These are phyloP conservation scores for Dryoscopus gambensis DNA, from an alignment of 2,113 vertebrate genomes.

Conservation along the genomic window DNA sequence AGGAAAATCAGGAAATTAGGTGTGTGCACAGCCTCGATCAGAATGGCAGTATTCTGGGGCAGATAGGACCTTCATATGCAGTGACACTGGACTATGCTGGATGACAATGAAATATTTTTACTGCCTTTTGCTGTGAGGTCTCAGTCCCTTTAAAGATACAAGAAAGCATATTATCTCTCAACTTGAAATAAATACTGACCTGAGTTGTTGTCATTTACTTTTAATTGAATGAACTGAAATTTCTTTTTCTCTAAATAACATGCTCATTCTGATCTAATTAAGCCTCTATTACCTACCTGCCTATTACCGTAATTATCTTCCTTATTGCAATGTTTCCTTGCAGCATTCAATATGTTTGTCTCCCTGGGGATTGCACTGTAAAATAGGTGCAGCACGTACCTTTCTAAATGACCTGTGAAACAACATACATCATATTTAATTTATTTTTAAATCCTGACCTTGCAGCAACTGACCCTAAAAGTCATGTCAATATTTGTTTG, in stretches of 20 bases:
- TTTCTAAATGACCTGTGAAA: slow-evolving; percentile 49
- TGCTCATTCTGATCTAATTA: slow-evolving; percentile 26
- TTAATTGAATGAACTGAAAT: slow-evolving; percentile 6
- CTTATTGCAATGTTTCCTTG: background rate
- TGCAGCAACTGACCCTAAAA: slow-evolving; percentile 67
- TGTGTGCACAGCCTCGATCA: background rate
- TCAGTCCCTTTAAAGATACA: background rate
- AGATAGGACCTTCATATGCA: background rate
- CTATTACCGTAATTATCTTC: slow-evolving; percentile 40
- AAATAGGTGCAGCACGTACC: slow-evolving; percentile 47
- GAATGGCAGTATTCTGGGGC: background rate
- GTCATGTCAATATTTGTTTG: slow-evolving; percentile 63
- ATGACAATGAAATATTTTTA: background rate
- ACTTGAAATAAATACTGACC: slow-evolving; percentile 5
- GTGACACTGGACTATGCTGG: background rate
- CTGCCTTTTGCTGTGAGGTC: background rate
- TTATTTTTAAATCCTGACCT: slow-evolving; percentile 57
- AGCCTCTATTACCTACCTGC: background rate
- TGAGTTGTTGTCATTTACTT: slow-evolving; percentile 15
- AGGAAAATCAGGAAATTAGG: background rate
- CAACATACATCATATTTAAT: slow-evolving; percentile 36
- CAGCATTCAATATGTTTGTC: background rate
- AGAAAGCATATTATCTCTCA: background rate
- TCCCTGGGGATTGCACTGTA: background rate
- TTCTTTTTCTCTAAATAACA: slow-evolving; percentile 16